Evolutionary conservation across 2,113 vertebrate species (phyloP).

Genomic region (Callorhinus ursinus): DNA sequence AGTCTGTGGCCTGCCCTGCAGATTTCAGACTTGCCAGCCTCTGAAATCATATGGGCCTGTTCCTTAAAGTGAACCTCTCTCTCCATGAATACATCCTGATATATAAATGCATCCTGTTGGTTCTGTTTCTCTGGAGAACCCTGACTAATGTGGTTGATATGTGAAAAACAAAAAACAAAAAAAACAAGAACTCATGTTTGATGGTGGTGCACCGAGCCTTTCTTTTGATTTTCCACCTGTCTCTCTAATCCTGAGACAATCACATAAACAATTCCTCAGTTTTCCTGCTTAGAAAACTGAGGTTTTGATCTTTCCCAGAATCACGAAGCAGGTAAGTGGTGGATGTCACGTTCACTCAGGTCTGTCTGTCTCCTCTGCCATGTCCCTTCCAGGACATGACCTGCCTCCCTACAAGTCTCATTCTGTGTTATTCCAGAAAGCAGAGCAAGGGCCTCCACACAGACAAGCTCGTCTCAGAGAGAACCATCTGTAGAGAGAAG

Average conservation of each 20-base stretch:
- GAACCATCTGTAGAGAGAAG: background rate
- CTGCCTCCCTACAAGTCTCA: background rate
- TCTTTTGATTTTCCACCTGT: background rate
- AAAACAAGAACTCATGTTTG: background rate
- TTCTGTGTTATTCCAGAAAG: background rate
- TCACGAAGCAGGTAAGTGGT: background rate
- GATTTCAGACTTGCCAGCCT: background rate
- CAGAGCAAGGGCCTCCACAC: background rate
- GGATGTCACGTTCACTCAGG: background rate
- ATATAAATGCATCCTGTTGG: background rate
- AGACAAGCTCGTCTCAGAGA: background rate
- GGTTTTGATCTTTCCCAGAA: background rate
- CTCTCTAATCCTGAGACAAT: background rate
- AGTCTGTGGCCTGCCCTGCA: background rate
- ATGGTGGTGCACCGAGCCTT: background rate
- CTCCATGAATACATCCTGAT: background rate
- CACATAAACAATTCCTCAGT: background rate
- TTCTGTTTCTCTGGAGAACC: background rate
- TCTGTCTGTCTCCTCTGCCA: accelerated
- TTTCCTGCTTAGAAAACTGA: background rate
- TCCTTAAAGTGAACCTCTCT: background rate
- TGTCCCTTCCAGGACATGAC: background rate
- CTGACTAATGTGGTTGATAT: background rate
- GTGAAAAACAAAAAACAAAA: background rate
- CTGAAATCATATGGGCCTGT: accelerated